Conservation (phyloP, 1,140 invertebrate genomes). For the Drosophila azteca region DNA sequence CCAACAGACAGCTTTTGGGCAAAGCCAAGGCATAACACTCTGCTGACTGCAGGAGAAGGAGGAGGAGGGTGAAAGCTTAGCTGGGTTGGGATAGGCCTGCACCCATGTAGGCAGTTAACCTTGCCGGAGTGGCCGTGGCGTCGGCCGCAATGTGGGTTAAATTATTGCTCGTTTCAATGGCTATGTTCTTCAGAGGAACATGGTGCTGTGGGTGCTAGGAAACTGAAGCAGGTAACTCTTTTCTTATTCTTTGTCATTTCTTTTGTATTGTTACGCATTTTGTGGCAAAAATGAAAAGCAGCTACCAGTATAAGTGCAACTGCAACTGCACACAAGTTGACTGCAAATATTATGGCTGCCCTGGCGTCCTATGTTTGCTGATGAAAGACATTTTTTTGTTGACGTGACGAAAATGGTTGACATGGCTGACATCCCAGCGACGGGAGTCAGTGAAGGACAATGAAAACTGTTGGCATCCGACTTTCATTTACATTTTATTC, state of each 20-base stretch:
- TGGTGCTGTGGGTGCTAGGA: not conserved
- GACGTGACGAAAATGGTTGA: slow-evolving; percentile 55
- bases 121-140: slow-evolving; percentile 14
- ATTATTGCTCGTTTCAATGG: slow-evolving; percentile 66
- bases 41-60: not conserved
- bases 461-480: slow-evolving; percentile 1
- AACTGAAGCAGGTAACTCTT: slow-evolving; percentile 26
- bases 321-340: no score
- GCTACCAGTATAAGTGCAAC: no score
- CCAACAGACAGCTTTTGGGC: slow-evolving; percentile 40
- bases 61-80: no score
- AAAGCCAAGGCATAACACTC: slow-evolving; percentile 38
- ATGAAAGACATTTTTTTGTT: no score
- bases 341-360: no score
- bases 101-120: slow-evolving; percentile 36
- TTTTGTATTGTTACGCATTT: no score
- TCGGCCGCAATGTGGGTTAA: slow-evolving; percentile 33
- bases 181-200: slow-evolving; percentile 16
- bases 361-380: no score
- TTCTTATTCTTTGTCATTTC: slow-evolving; percentile 46
- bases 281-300: no score
- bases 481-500: slow-evolving; percentile 20
- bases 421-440: slow-evolving; percentile 36
- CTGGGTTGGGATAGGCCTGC: not conserved
- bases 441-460: slow-evolving; percentile 9